Evolutionary conservation across 2,888 invertebrate genomes (phyloP), one percentile per base, ranked within the genome.

Genomic region (Boloria selene): DNA sequence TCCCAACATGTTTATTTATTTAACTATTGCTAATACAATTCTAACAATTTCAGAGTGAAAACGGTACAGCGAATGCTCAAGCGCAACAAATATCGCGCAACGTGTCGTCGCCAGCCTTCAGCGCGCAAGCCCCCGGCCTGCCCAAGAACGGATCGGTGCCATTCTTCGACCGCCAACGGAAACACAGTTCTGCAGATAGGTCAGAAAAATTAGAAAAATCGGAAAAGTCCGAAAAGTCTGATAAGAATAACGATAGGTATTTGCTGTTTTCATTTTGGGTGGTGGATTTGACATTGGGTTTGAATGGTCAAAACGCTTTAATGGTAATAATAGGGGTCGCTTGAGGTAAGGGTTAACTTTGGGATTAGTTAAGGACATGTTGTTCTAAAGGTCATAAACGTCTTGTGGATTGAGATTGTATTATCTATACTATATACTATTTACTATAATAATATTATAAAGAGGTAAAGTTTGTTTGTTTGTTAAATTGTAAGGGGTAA

Each of bases 71-170:
- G 17, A 47, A 42, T 42, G 65, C 47, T 67, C 79, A 79, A 2
- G 76, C 75, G 45, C 73, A 76, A 13, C 83, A 82, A 38, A 94
- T 97, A 83, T 95, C 96, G 0, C 94, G 97, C 71, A 97, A 97
- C 88, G 97, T 97, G 70, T 97, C 97, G 13, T 97, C 97, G 72
- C 97, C 97, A 0, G 97, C 97, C 14, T 97, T 97, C 84, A 95
- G 95, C 22, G 94, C 95, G 10, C 94, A 95, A 68, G 94, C 94
- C 54, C 95, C 94, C 74, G 96, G 95, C 10, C 76, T 93, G 78
- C 97, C 97, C 65, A 97, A 97, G 88, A 97, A 97, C 81, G 97
- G 97, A 52, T 97, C 97, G 3, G 97, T 98, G 72, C 97, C 97
- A 38, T 96, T 97, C 83, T 97, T 98, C 87, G 97, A 97, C 86